Evolutionary conservation across 2,797 vertebrate genomes (phyloP).

Genomic region (Megaceryle alcyon): DNA sequence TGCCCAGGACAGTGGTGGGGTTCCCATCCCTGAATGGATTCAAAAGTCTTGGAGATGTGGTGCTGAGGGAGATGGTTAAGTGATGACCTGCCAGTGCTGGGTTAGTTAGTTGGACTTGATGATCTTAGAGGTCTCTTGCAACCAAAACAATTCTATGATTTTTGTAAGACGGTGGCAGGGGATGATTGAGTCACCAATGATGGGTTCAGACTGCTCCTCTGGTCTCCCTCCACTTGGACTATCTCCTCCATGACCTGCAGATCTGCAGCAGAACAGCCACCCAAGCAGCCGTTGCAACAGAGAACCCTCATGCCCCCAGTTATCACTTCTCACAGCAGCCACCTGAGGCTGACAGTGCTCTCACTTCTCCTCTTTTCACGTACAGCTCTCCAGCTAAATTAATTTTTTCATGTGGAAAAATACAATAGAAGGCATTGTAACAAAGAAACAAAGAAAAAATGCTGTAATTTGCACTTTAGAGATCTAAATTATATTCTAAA

Average conservation of each 20-base stretch:
- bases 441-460: background rate
- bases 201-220: background rate
- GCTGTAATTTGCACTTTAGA: background rate
- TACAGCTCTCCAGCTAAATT: background rate
- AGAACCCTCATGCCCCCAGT: rapidly evolving
- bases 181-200: background rate
- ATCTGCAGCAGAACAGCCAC: background rate
- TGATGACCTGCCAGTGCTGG: background rate
- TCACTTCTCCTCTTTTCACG: background rate
- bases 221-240: background rate
- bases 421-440: background rate
- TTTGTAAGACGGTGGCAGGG: background rate
- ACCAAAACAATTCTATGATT: background rate
- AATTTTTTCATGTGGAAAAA: background rate
- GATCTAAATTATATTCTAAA: background rate
- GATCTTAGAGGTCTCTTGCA: background rate
- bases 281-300: too few species aligned
- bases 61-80: background rate
- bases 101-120: background rate
- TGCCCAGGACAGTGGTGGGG: background rate
- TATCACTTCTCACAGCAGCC: background rate
- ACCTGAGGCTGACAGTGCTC: background rate
- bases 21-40: background rate
- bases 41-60: background rate
- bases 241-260: background rate